Evolutionary conservation across 37 sponge, comb jelly and placozoan genomes (phyloP).

Genomic region (Amphimedon queenslandica): DNA sequence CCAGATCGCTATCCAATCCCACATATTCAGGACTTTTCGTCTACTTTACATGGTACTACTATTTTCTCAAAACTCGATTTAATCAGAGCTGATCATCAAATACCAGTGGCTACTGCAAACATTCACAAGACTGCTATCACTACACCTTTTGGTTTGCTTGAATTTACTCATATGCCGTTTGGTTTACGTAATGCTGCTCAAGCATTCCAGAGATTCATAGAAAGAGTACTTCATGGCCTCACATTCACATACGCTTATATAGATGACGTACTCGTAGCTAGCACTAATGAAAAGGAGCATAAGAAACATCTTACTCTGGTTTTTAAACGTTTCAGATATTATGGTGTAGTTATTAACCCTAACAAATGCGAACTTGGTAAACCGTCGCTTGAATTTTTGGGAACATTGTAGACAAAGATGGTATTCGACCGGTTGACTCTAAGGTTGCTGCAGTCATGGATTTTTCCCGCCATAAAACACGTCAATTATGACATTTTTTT

Average conservation of each 20-base stretch:
- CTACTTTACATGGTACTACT: conserved; percentile 6
- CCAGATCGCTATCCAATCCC: conserved; percentile 59
- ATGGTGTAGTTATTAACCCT: not conserved
- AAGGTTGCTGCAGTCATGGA: not conserved
- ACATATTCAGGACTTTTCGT: conserved; percentile 48
- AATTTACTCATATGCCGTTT: not conserved
- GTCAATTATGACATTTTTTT: not conserved
- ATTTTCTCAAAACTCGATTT: not conserved
- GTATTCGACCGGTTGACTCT: not conserved
- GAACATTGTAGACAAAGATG: not conserved
- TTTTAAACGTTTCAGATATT: not conserved
- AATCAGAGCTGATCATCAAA: conserved; percentile 25
- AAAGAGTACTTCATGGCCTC: not conserved
- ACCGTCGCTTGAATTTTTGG: not conserved
- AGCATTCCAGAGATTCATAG: not conserved
- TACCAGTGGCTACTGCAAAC: conserved; percentile 17
- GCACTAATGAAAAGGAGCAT: not conserved
- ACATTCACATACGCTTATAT: not conserved
- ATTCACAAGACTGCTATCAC: not conserved
- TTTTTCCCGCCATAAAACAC: not conserved
- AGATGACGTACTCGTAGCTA: not conserved
- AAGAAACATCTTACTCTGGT: not conserved
- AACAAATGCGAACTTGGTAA: not conserved
- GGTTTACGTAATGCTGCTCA: not conserved
- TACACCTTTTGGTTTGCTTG: not conserved